A percentile compares a stretch with the other conserved stretches of the same genome.
phyloP scores from a whole-genome alignment of 1,140 invertebrate species.

The Ylistrum balloti region DNA sequence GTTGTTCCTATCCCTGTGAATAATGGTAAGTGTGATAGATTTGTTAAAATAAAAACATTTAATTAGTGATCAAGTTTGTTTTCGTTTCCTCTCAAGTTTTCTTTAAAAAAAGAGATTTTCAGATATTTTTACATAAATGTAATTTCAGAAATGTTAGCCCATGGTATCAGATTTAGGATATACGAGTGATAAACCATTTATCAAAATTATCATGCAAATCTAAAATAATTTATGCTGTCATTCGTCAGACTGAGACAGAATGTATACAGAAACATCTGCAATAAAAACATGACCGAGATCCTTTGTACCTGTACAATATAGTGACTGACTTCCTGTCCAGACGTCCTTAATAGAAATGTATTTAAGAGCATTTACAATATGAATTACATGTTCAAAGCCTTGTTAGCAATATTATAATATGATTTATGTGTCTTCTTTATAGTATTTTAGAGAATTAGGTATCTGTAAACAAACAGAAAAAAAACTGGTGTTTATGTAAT shows the following conservation, averaged over 20 bases:
- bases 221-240: too few relatives aligned
- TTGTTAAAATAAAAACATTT: neutral
- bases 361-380: slow-evolving; percentile 13
- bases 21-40: neutral
- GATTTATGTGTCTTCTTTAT: neutral
- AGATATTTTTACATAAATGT: too few relatives aligned
- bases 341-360: neutral
- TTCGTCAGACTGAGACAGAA: neutral
- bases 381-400: neutral
- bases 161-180: too few relatives aligned
- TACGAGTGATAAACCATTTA: too few relatives aligned
- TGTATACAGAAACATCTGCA: neutral
- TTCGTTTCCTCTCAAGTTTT: too few relatives aligned
- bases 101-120: too few relatives aligned
- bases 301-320: neutral
- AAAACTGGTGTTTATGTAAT: neutral
- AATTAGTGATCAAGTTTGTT: too few relatives aligned
- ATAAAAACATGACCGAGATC: neutral
- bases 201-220: too few relatives aligned
- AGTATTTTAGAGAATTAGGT: neutral
- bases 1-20: neutral
- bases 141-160: too few relatives aligned
- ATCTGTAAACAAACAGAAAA: neutral
- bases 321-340: neutral
- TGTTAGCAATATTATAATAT: neutral